Conservation (phyloP, 2,113 vertebrate species). For the Campylomormyrus numenius region DNA sequence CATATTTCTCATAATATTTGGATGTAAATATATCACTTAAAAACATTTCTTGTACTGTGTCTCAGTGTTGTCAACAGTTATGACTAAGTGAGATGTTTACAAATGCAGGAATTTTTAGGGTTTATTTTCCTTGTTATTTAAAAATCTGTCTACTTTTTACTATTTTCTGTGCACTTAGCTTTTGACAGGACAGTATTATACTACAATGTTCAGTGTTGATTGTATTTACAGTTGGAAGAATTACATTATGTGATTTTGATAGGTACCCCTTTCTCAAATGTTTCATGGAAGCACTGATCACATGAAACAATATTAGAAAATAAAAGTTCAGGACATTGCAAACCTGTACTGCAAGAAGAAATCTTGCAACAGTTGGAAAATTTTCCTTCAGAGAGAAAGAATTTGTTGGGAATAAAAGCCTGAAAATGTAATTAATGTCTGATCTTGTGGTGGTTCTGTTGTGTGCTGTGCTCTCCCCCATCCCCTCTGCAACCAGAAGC, state of each 20-base stretch:
- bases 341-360: conserved; percentile 12
- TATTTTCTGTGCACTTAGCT: background rate
- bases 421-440: conserved; percentile 26
- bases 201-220: background rate
- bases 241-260: background rate
- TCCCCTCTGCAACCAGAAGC: conserved; percentile 33
- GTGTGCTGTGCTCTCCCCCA: background rate
- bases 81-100: background rate
- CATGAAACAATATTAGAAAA: conserved; percentile 22
- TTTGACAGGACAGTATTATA: background rate
- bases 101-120: background rate
- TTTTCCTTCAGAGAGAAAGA: background rate
- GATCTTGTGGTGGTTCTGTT: conserved; percentile 21
- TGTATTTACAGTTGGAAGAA: background rate
- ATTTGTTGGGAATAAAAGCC: background rate
- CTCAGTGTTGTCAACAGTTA: background rate
- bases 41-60: background rate
- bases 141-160: background rate
- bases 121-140: background rate
- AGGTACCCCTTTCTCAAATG: background rate
- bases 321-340: conserved; percentile 20
- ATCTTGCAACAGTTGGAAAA: background rate
- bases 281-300: background rate
- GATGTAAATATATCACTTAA: background rate
- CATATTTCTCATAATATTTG: background rate